phyloP scores from a whole-genome alignment of 2,888 invertebrate species.

The Cantharis nigra region DNA sequence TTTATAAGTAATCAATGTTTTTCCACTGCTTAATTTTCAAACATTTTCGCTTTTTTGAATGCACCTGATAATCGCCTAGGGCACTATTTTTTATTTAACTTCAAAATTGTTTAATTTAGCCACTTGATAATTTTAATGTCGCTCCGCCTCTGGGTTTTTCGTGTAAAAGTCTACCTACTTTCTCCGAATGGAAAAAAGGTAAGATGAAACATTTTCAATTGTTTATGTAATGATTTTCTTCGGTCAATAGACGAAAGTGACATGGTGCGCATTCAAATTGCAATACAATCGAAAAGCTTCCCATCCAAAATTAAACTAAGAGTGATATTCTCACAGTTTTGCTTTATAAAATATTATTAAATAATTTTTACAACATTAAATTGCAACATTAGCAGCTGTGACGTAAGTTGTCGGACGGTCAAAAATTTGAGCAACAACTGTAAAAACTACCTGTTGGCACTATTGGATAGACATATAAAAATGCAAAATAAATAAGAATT shows the following conservation, averaged over 20 bases:
- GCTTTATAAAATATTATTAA: neutral
- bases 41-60: too few species aligned
- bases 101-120: neutral
- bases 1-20: too few species aligned
- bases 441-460: neutral
- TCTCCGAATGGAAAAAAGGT: neutral
- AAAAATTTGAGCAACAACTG: neutral
- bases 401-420: neutral
- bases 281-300: neutral
- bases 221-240: neutral
- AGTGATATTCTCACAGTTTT: neutral
- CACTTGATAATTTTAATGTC: too few species aligned
- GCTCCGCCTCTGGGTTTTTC: neutral
- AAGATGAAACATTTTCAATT: neutral
- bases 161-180: neutral
- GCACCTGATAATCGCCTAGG: too few species aligned
- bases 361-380: neutral
- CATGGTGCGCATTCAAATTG: neutral
- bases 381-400: neutral
- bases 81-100: neutral
- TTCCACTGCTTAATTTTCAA: too few species aligned
- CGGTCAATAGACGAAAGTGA: neutral
- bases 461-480: neutral
- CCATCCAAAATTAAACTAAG: neutral
- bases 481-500: neutral